Evolutionary conservation across 2,888 invertebrate genomes (phyloP).

Genomic region (Pterobdella sp.): DNA sequence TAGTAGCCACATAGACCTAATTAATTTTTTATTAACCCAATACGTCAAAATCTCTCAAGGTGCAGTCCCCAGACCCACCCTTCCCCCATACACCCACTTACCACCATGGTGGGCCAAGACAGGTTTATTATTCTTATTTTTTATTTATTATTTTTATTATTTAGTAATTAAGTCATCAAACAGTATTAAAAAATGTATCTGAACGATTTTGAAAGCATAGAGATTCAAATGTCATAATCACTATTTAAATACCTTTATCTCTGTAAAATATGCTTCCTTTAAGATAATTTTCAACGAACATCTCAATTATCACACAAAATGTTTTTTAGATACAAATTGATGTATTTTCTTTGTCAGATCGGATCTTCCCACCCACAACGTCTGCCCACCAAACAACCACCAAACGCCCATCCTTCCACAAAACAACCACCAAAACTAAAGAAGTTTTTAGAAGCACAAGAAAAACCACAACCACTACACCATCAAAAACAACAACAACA

Average conservation of each 20-base stretch:
- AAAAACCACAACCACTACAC: background rate
- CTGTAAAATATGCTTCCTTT: background rate
- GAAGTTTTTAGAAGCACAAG: background rate
- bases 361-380: background rate
- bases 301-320: too few species aligned
- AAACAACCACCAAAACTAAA: background rate
- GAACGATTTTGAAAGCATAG: too few species aligned
- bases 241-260: background rate
- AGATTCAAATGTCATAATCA: too few species aligned
- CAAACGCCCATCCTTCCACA: background rate
- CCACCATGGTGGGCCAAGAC: background rate
- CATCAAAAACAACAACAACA: background rate
- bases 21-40: too few species aligned
- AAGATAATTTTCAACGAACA: background rate
- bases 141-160: background rate
- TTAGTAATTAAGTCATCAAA: too few species aligned
- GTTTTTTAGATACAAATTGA: background rate
- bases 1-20: too few species aligned
- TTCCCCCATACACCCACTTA: background rate
- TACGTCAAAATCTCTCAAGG: too few species aligned
- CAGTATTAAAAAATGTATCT: too few species aligned
- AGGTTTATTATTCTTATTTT: background rate
- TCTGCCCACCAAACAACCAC: background rate
- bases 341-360: background rate
- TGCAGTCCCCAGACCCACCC: background rate